These are phyloP conservation scores for Chesias legatella DNA, from an alignment of 2,888 invertebrate species.

Conservation along the genomic window DNA sequence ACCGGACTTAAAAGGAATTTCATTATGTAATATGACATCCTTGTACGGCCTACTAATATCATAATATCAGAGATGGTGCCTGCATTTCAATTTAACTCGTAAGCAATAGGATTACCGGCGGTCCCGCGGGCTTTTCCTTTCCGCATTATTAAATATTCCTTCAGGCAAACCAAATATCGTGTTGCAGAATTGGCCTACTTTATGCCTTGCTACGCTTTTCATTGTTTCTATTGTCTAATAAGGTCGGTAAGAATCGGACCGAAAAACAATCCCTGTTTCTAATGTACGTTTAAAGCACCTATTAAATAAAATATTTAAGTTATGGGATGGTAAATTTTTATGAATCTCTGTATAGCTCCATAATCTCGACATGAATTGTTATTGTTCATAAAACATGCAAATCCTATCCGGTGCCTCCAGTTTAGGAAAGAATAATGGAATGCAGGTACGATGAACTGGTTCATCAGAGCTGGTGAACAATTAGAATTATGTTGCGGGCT, in stretches of 20 bases:
- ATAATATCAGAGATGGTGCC: constrained; percentile 29
- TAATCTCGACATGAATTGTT: constrained; percentile 52
- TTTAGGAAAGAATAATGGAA: constrained; percentile 54
- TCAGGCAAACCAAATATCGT: constrained; percentile 22
- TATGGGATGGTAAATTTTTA: constrained; percentile 60
- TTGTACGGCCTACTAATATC: constrained; percentile 21
- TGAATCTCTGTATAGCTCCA: constrained; percentile 44
- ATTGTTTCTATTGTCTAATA: constrained; percentile 1
- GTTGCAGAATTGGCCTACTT: constrained; percentile 19
- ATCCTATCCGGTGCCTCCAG: constrained; percentile 49
- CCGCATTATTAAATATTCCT: constrained; percentile 45
- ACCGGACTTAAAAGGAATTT: too few relatives aligned
- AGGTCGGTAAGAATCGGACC: constrained; percentile 5
- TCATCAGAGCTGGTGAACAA: constrained; percentile 68
- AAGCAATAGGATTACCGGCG: constrained; percentile 35
- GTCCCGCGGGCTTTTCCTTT: constrained; percentile 41
- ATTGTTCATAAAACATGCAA: constrained; percentile 63
- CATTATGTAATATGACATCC: constrained; percentile 1
- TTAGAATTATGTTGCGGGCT: constrained; percentile 36
- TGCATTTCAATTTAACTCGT: constrained; percentile 34
- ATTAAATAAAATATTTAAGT: constrained; percentile 51
- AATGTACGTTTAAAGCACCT: constrained; percentile 34
- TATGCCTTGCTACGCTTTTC: constrained; percentile 1
- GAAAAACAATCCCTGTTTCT: constrained; percentile 30
- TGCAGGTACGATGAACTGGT: constrained; percentile 74